Base-by-base conservation (phyloP, 2,113 vertebrate genomes). In the Tragelaphus strepsiceros region DNA sequence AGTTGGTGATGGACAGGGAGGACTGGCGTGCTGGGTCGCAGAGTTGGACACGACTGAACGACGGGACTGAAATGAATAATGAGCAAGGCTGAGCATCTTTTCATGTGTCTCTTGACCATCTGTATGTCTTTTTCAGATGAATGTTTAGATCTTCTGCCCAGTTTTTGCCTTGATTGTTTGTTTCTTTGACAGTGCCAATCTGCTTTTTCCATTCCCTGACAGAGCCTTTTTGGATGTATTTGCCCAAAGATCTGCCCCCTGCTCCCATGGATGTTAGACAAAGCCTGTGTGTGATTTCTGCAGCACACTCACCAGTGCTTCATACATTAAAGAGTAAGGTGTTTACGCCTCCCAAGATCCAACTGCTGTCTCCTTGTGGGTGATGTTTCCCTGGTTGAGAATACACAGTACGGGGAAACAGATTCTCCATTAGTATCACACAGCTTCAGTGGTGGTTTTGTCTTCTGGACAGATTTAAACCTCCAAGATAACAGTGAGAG, bases 361-460 rank as follows among this genome's bases (percentile, higher is more conserved):
- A 21, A 15, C 4, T 39, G 14, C 11, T 5, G 3, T 21, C 3
- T 83, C 16, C 46, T 3, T 6, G n/a, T 22, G 26, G 24, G 10
- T 10, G 7, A 2, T 8, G 32, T 9, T 46, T n/a, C 21, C 49
- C 51, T 30, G 7, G 15, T 7, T n/a, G 6, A 49, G 62, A 21
- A 43, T 21, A 3, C 10, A 13, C 7, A 1, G 16, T 6, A 13
- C 1, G 0, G 1, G 3, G 2, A 56, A 32, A 32, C 5, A n/a
- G 39, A 17, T 30, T 49, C 28, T 11, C n/a, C 67, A 32, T 1
- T 49, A 6, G 26, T 24, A 16, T 3, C 16, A 59, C 32, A 13
- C 26, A 49, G 7, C 32, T 59, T 67, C 28, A 62, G 32, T 5
- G 15, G 24, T 17, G 7, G 10, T 54, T 85, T n/a, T 16, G 8